A percentile compares a stretch with the other conserved stretches of the same genome.
These are phyloP conservation scores for Cardiocondyla obscurior DNA, from an alignment of 1,140 invertebrate genomes.

Conservation along the genomic window DNA sequence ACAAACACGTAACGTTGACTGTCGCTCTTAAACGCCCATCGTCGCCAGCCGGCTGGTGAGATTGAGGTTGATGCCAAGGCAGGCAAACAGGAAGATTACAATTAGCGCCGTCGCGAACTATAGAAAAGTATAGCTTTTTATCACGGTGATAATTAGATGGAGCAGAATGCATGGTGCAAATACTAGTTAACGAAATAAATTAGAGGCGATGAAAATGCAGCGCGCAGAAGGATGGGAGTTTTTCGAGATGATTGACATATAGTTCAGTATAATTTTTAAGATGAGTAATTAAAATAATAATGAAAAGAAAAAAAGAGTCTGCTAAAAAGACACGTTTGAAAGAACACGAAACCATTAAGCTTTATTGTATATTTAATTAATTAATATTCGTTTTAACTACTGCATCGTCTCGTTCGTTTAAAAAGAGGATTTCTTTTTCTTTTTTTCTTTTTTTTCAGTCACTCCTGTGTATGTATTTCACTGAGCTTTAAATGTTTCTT, in stretches of 20 bases:
- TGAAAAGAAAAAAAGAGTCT: neutral
- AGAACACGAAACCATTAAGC: neutral
- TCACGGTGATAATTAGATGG: slow-evolving; percentile 36
- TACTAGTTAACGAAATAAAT: slow-evolving; percentile 5
- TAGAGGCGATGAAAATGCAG: slow-evolving; percentile 19
- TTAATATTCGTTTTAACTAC: too few relatives aligned
- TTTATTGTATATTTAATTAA: neutral
- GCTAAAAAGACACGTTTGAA: neutral
- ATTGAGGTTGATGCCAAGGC: slow-evolving; percentile 51
- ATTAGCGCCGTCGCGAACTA: slow-evolving; percentile 5
- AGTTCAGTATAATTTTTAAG: too few relatives aligned
- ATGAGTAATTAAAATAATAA: too few relatives aligned
- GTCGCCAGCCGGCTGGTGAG: too few relatives aligned
- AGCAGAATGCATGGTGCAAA: neutral
- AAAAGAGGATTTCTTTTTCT: neutral
- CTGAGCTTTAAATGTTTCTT: slow-evolving; percentile 44
- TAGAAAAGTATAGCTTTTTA: slow-evolving; percentile 28
- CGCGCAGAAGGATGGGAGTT: neutral
- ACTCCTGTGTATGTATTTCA: neutral
- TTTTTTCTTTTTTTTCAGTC: neutral
- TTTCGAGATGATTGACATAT: neutral
- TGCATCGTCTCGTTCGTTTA: neutral
- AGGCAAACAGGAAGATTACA: slow-evolving; percentile 45
- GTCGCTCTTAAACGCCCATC: slow-evolving; percentile 15
- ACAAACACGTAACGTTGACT: slow-evolving; percentile 18